Percentiles rank a stretch among this genome's conserved stretches.
These are phyloP conservation scores for Nestor notabilis DNA, from an alignment of 2,113 vertebrate species.

Conservation along the genomic window DNA sequence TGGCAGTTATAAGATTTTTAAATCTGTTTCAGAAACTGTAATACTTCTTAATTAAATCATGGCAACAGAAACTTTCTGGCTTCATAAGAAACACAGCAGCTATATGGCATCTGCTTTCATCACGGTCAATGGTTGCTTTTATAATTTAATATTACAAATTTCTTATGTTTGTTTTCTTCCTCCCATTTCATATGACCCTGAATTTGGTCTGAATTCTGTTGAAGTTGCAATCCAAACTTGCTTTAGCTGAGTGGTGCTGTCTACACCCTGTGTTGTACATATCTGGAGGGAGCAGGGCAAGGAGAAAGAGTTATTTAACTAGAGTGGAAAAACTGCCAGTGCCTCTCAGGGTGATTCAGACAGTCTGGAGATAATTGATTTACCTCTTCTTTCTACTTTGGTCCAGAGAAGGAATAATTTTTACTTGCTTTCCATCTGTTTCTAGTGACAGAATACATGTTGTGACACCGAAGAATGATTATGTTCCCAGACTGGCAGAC, in stretches of 20 bases:
- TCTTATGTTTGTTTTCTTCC: background rate
- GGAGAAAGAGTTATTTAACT: background rate
- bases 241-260: background rate
- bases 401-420: background rate
- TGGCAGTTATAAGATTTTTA: background rate
- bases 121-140: background rate
- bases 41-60: background rate
- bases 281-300: background rate
- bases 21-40: background rate
- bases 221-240: background rate
- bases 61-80: background rate
- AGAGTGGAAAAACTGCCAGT: background rate
- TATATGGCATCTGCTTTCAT: background rate
- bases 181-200: background rate
- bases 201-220: background rate
- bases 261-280: rapidly evolving
- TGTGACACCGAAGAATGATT: background rate
- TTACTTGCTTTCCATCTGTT: background rate
- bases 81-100: background rate
- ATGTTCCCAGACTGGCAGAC: background rate
- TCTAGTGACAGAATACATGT: background rate
- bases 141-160: background rate
- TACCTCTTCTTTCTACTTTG: background rate
- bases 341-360: background rate
- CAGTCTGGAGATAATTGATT: background rate